Conservation (phyloP, 92 coral and sea anemone species). For the Heteractis magnifica region DNA sequence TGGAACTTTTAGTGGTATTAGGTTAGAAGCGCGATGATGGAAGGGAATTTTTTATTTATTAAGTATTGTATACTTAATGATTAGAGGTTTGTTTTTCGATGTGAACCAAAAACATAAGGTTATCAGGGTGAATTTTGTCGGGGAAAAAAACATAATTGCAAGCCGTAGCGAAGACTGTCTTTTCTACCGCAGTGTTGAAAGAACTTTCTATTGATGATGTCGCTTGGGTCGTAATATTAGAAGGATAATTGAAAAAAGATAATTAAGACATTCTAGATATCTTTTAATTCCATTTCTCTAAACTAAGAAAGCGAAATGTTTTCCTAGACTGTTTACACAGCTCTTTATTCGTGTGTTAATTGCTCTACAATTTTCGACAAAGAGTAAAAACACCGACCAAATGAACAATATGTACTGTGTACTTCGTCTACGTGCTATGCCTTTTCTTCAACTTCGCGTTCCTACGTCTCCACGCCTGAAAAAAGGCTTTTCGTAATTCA, state of each 20-base stretch:
- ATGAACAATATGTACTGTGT: background rate
- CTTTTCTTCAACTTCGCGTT: background rate
- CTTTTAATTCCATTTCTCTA: background rate
- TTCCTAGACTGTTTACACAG: background rate
- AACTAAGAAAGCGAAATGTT: background rate
- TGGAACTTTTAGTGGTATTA: background rate
- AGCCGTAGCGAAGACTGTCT: background rate
- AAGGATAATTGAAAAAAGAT: background rate
- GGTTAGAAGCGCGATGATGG: background rate
- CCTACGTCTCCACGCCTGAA: background rate
- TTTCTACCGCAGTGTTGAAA: constrained; percentile 1
- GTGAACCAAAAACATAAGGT: background rate
- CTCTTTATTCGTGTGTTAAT: background rate
- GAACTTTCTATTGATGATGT: background rate
- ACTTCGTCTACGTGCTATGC: background rate
- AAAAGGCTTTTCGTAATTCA: background rate
- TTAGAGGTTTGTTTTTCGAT: background rate
- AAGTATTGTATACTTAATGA: background rate
- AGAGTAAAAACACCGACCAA: background rate
- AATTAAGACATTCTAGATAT: background rate
- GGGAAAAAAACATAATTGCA: background rate
- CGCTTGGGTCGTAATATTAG: background rate
- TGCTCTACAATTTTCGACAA: background rate
- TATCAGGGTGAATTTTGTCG: background rate
- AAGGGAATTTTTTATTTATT: background rate